Conservation (phyloP, 2,113 vertebrate genomes). For the Coreoperca whiteheadi region DNA sequence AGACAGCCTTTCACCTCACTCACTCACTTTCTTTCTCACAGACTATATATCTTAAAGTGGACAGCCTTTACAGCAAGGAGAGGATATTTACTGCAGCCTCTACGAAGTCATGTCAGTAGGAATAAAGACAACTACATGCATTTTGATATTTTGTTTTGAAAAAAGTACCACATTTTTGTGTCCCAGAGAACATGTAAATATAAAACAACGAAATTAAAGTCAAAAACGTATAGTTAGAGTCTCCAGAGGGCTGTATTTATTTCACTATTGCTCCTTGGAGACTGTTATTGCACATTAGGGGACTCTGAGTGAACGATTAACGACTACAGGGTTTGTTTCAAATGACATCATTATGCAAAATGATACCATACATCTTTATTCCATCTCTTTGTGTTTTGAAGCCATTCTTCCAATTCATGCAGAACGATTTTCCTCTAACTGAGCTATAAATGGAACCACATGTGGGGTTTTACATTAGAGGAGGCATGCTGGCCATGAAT, state of each 20-base stretch:
- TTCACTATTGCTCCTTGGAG: constrained; percentile 14
- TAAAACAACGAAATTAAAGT: neutral
- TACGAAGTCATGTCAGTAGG: neutral
- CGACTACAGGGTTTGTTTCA: constrained; percentile 23
- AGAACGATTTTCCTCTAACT: constrained; percentile 46
- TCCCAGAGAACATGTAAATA: neutral
- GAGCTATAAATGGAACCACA: constrained; percentile 60
- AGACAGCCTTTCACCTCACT: constrained; percentile 7
- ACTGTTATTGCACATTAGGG: constrained; percentile 24
- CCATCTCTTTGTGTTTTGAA: constrained; percentile 31
- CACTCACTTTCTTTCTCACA: constrained; percentile 1
- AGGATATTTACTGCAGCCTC: neutral
- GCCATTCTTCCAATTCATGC: constrained; percentile 46
- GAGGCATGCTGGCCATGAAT: constrained; percentile 20
- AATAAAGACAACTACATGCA: neutral
- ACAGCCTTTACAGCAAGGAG: neutral
- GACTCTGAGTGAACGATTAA: constrained; percentile 23
- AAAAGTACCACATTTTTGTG: neutral
- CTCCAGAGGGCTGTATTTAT: constrained; percentile 1
- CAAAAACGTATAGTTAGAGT: neutral
- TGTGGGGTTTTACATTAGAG: constrained; percentile 47
- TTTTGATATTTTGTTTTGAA: neutral
- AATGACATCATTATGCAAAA: constrained; percentile 53
- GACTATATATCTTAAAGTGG: neutral
- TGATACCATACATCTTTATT: constrained; percentile 44